A percentile compares a stretch with the other conserved stretches of the same genome.
Evolutionary conservation across 2,888 invertebrate species (phyloP).

Genomic region (Blastobasis lacticolella): DNA sequence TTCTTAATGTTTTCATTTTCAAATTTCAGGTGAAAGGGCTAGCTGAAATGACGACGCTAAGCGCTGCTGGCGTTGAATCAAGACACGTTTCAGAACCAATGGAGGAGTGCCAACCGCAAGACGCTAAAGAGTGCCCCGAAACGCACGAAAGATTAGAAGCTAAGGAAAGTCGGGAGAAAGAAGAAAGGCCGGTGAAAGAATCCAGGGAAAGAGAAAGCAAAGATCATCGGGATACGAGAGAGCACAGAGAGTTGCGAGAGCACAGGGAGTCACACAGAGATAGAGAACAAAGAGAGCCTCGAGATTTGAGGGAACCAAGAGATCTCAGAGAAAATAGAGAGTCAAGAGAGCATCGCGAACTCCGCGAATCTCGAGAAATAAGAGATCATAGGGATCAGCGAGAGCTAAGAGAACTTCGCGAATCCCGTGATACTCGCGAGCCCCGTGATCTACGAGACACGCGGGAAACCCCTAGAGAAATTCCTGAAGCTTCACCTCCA

Average conservation of each 20-base stretch:
- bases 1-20: no score
- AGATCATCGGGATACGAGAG: conserved; percentile 45
- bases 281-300: conserved; percentile 37
- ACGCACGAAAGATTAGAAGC: conserved; percentile 46
- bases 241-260: conserved; percentile 32
- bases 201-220: conserved; percentile 50
- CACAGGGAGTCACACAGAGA: conserved; percentile 34
- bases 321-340: conserved; percentile 46
- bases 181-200: conserved; percentile 52
- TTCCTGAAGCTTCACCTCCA: conserved; percentile 61
- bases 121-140: conserved; percentile 48
- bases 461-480: conserved; percentile 45
- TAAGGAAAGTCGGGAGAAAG: conserved; percentile 51
- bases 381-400: conserved; percentile 34
- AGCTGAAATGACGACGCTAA: conserved; percentile 93
- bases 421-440: conserved; percentile 42
- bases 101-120: conserved; percentile 61
- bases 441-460: conserved; percentile 31
- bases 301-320: conserved; percentile 48
- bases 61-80: conserved; percentile 75
- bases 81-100: conserved; percentile 66
- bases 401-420: conserved; percentile 41
- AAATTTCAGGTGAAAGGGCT: conserved; percentile 82
- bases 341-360: conserved; percentile 37
- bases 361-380: conserved; percentile 31